Evolutionary conservation across 2,113 vertebrate genomes (phyloP).

Genomic region (Megatriorchis doriae): DNA sequence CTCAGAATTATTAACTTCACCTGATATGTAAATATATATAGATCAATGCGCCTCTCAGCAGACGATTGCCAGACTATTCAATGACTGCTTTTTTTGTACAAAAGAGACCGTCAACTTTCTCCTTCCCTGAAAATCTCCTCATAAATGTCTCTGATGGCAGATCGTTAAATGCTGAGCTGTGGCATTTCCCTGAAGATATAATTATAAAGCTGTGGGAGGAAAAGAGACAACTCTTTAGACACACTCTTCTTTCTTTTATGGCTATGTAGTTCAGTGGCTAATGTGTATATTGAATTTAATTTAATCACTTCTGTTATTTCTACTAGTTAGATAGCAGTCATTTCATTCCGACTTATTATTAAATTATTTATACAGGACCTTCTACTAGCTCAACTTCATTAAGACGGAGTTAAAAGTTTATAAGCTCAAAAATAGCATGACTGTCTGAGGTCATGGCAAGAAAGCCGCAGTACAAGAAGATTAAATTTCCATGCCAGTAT

Average conservation of each 20-base stretch:
- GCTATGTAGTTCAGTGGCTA: constrained; percentile 48
- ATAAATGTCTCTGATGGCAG: constrained; percentile 54
- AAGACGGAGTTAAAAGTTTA: constrained; percentile 31
- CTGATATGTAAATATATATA: not conserved
- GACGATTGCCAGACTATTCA: not conserved
- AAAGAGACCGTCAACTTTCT: constrained; percentile 30
- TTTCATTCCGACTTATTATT: constrained; percentile 53
- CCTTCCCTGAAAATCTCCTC: constrained; percentile 33
- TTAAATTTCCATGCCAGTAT: not conserved
- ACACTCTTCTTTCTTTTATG: constrained; percentile 53
- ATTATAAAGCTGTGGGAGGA: constrained; percentile 50
- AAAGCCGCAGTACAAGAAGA: not conserved
- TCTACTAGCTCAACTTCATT: constrained; percentile 47
- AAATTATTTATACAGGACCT: constrained; percentile 48
- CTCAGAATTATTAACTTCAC: not conserved
- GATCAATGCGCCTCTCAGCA: not conserved
- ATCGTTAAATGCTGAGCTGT: constrained; percentile 60
- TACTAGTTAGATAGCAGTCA: constrained; percentile 45
- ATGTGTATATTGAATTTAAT: constrained; percentile 56
- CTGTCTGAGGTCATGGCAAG: not conserved
- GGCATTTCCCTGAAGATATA: constrained; percentile 55
- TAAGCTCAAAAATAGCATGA: not conserved
- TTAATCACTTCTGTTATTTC: constrained; percentile 60
- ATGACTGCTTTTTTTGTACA: constrained; percentile 1
- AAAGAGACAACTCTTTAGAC: constrained; percentile 51